phyloP scores from a whole-genome alignment of 2,888 invertebrate species.

The Phania funesta region DNA sequence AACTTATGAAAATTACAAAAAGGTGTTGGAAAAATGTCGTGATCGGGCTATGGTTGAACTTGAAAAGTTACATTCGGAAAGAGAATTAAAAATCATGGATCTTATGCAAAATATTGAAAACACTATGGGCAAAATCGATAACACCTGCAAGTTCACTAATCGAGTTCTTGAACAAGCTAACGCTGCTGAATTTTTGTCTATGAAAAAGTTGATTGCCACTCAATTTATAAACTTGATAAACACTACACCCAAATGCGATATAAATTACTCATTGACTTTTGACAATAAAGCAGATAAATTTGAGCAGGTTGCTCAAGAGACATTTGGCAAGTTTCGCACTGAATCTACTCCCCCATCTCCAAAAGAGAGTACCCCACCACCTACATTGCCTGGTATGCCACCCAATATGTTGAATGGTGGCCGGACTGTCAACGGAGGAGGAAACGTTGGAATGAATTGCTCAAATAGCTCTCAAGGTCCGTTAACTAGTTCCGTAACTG shows the following conservation, averaged over 20 bases:
- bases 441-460: conserved; percentile 70
- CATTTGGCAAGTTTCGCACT: conserved; percentile 88
- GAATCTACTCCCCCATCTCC: conserved; percentile 81
- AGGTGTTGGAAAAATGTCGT: conserved; percentile 89
- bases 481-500: conserved; percentile 80
- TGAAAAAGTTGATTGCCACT: conserved; percentile 88
- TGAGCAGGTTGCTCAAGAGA: conserved; percentile 86
- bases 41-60: conserved; percentile 88
- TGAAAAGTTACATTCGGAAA: conserved; percentile 88
- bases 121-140: conserved; percentile 90
- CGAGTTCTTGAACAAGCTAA: conserved; percentile 91
- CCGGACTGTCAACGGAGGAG: conserved; percentile 57
- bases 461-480: conserved; percentile 75
- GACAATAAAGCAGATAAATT: conserved; percentile 90
- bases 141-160: conserved; percentile 91
- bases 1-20: conserved; percentile 89
- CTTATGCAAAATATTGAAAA: conserved; percentile 91
- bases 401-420: conserved; percentile 74
- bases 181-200: conserved; percentile 90
- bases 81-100: conserved; percentile 95
- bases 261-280: conserved; percentile 90
- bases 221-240: conserved; percentile 90
- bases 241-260: conserved; percentile 90
- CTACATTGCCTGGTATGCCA: conserved; percentile 82
- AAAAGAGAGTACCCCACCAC: conserved; percentile 81